Evolutionary conservation across 2,888 invertebrate species (phyloP).

Genomic region (Sarcophaga carnaria): DNA sequence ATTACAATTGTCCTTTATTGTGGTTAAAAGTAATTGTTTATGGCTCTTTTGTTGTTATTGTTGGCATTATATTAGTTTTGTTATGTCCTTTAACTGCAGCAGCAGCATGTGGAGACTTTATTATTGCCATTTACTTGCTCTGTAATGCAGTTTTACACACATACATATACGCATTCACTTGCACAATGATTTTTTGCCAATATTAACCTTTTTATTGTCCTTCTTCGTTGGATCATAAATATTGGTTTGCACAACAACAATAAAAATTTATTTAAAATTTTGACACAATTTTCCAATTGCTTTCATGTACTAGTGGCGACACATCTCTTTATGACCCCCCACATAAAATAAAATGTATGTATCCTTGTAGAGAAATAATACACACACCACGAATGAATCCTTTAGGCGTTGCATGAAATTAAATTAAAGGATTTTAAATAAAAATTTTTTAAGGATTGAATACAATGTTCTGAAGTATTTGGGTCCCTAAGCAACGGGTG

Average conservation of each 20-base stretch:
- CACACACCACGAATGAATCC: too few species aligned
- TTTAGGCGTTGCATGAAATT: too few species aligned
- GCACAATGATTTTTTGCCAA: neutral
- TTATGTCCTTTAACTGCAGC: constrained; percentile 15
- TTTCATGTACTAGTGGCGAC: neutral
- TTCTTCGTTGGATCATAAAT: neutral
- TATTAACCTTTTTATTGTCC: neutral
- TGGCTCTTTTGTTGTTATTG: constrained; percentile 28
- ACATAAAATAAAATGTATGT: too few species aligned
- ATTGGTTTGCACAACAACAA: neutral
- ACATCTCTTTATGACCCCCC: neutral
- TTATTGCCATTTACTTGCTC: constrained; percentile 4
- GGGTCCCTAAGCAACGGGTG: too few species aligned
- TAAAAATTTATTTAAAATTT: neutral
- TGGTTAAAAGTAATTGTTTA: constrained; percentile 64
- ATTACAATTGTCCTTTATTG: constrained; percentile 57
- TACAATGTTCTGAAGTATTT: too few species aligned
- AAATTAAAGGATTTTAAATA: too few species aligned
- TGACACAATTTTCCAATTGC: neutral
- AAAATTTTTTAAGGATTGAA: too few species aligned
- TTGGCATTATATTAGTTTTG: constrained; percentile 14
- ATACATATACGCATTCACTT: neutral
- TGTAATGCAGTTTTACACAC: constrained; percentile 3
- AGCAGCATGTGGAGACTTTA: constrained; percentile 49
- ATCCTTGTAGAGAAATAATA: too few species aligned